Evolutionary conservation across 2,113 vertebrate genomes (phyloP), one percentile per base, ranked within the genome.

Genomic region (Apteryx owenii): DNA sequence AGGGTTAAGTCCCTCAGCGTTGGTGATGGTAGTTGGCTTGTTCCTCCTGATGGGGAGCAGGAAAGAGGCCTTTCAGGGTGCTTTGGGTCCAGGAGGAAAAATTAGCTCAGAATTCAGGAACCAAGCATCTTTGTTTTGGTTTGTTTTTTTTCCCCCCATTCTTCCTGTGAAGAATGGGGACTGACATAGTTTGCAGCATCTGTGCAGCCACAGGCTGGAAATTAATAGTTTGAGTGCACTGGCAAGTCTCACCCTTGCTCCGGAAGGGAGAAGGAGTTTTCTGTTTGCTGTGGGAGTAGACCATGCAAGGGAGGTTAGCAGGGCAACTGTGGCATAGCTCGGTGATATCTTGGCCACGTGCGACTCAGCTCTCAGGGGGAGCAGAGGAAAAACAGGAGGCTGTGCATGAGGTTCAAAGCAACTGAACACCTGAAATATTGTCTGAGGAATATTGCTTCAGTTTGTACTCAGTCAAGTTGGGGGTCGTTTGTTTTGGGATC

Each of bases 211-310:
- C 8, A 26, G 56, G 31, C 29, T 60, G 56, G 29, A 60, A 60
- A 31, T 17, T 60, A 28, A 60, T 60, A 31, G 31, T 19, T 38
- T 60, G 31, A 38, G 21, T 1, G 0, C 0, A 0, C 36, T 18
- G 20, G 5, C 62, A 28, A 25, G 26, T 62, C 26, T 82, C 12
- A 31, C 20, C 11, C 7, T n/a, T 48, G 68, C 44, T 25, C 13
- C 14, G 9, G 44, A 19, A 70, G 11, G 31, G 44, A 14, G 46
- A 48, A 29, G 14, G 68, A 22, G 68, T 23, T 48, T 70, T n/a
- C 44, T 48, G 17, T 33, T n/a, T 33, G 10, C 44, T 70, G 13
- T 17, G 16, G 22, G 68, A 70, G 14, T n/a, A n/a, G 42, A 60
- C 56, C 56, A 33, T 7, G 56, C 56, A 60, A 19, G 31, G 29